Evolutionary conservation across 2,113 vertebrate species (phyloP).

Genomic region (Alethe castanea): DNA sequence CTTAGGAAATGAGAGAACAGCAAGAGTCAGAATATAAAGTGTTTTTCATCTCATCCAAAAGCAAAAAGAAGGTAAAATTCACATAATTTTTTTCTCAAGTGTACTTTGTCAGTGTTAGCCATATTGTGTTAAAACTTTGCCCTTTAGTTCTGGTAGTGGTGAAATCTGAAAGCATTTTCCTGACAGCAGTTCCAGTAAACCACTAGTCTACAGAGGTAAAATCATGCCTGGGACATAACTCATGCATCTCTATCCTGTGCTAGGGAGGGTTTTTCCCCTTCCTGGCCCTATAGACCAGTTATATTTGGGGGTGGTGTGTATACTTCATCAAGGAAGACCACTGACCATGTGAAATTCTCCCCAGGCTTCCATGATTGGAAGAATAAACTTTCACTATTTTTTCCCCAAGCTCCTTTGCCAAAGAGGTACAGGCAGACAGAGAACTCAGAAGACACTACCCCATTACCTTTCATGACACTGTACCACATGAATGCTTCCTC

Average conservation of each 20-base stretch:
- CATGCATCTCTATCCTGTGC: accelerated
- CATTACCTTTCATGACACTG: accelerated
- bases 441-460: neutral
- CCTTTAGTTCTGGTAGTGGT: neutral
- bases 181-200: neutral
- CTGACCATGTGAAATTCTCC: neutral
- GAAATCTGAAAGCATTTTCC: neutral
- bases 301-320: accelerated
- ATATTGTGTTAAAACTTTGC: neutral
- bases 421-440: neutral
- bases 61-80: neutral
- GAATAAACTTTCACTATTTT: neutral
- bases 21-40: neutral
- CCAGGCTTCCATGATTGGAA: neutral
- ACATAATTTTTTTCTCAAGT: neutral
- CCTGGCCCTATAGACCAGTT: neutral
- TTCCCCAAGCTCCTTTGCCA: neutral
- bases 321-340: neutral
- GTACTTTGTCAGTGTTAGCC: neutral
- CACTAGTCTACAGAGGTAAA: neutral
- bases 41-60: neutral
- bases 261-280: neutral
- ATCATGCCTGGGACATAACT: neutral
- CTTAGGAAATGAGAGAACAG: neutral
- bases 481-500: accelerated